Evolutionary conservation across 2,888 invertebrate species (phyloP).

Genomic region (Chironomus riparius): DNA sequence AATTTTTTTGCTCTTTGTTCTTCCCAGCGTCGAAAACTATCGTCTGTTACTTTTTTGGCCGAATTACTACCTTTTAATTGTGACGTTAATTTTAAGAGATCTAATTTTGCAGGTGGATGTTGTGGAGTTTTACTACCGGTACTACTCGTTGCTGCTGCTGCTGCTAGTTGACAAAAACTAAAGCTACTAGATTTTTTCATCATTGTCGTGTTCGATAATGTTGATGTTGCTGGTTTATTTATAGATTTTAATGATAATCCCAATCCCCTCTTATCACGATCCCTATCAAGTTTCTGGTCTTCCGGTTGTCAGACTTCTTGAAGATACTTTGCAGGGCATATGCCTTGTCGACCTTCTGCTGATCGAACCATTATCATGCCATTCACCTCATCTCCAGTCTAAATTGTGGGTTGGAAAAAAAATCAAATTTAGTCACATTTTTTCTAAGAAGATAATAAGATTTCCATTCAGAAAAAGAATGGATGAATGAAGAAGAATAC

Average conservation of each 20-base stretch:
- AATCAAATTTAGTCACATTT: too few species aligned
- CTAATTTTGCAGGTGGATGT: not conserved
- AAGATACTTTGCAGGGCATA: constrained; percentile 88
- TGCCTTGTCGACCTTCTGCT: constrained; percentile 84
- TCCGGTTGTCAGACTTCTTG: constrained; percentile 85
- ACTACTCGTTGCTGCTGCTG: constrained; percentile 1
- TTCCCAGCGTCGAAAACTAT: constrained; percentile 44
- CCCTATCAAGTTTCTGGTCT: constrained; percentile 37
- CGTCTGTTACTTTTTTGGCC: constrained; percentile 32
- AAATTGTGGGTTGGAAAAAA: not conserved
- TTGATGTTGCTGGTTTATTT: constrained; percentile 29
- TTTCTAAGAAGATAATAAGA: too few species aligned
- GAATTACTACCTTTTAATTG: not conserved
- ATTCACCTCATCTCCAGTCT: constrained; percentile 80
- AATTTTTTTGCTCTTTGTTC: constrained; percentile 42
- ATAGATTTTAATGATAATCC: not conserved
- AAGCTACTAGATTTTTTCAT: constrained; percentile 28
- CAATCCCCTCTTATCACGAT: constrained; percentile 33
- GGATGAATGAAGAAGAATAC: too few species aligned
- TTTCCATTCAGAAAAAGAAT: too few species aligned
- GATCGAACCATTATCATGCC: constrained; percentile 91
- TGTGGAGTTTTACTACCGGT: not conserved
- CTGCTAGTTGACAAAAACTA: constrained; percentile 28
- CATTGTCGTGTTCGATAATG: constrained; percentile 25
- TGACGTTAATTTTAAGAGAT: not conserved